Conservation (phyloP, 2,113 vertebrate species). For the Austrofundulus limnaeus region DNA sequence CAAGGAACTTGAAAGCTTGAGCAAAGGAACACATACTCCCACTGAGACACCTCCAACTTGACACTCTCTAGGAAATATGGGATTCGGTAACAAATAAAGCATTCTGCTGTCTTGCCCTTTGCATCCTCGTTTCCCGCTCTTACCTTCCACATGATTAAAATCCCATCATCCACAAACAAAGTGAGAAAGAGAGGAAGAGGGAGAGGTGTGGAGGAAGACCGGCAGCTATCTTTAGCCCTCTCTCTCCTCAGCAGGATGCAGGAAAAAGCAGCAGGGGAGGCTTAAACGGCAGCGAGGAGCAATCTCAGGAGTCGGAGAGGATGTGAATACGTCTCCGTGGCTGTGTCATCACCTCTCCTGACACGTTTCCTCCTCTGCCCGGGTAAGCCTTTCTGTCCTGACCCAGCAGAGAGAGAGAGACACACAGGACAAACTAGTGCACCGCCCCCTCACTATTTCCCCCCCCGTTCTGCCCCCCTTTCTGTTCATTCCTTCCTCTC, state of each 20-base stretch:
- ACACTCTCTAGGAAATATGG: background rate
- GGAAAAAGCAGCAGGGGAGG: background rate
- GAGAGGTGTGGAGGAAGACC: conserved; percentile 18
- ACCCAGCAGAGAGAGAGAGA: conserved; percentile 56
- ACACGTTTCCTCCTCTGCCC: conserved; percentile 70
- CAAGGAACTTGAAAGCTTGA: conserved; percentile 25
- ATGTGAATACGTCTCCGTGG: conserved; percentile 56
- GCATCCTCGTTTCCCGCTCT: conserved; percentile 25
- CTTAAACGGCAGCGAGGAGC: conserved; percentile 9
- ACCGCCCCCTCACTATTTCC: conserved; percentile 48
- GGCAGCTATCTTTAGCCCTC: conserved; percentile 55
- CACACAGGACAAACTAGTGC: conserved; percentile 50
- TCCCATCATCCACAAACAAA: conserved; percentile 73
- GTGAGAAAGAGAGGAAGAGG: conserved; percentile 57
- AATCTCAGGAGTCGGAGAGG: conserved; percentile 50
- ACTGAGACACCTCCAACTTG: background rate
- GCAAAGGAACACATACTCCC: conserved; percentile 41
- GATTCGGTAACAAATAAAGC: background rate
- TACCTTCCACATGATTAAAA: conserved; percentile 80
- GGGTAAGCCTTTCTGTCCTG: conserved; percentile 70
- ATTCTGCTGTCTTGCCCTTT: background rate
- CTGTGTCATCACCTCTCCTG: conserved; percentile 76
- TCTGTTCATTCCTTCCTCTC: conserved; percentile 44
- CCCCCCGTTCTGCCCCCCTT: conserved; percentile 5
- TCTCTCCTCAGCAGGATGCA: conserved; percentile 50